Evolutionary conservation across 2,113 vertebrate species (phyloP).

Genomic region (Chitala chitala): DNA sequence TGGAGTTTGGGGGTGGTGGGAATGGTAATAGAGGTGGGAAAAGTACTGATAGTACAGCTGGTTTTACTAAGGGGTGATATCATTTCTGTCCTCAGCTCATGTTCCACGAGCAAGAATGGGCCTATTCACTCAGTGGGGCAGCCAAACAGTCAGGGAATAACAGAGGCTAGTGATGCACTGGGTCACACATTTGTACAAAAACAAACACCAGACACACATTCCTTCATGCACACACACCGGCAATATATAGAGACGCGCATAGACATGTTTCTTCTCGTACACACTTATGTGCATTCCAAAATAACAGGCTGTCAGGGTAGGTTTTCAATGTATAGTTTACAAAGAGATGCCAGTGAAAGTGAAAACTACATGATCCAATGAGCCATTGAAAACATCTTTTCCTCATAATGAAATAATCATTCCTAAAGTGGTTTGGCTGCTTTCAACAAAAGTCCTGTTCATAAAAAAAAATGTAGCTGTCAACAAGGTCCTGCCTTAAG

Average conservation of each 20-base stretch:
- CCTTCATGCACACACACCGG: constrained; percentile 27
- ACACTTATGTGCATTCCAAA: too few species aligned
- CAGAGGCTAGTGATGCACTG: neutral
- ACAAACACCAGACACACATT: constrained; percentile 13
- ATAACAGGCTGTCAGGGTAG: too few species aligned
- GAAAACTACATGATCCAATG: too few species aligned
- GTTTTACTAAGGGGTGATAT: constrained; percentile 65
- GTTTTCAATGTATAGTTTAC: too few species aligned
- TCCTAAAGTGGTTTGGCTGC: too few species aligned
- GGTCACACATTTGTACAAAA: constrained; percentile 18
- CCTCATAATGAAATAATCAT: too few species aligned
- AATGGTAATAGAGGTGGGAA: constrained; percentile 35
- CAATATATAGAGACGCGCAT: constrained; percentile 21
- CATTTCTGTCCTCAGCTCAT: constrained; percentile 60
- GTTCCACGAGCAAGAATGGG: constrained; percentile 58
- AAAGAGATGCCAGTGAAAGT: too few species aligned
- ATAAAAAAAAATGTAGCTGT: too few species aligned
- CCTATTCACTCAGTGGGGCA: constrained; percentile 43
- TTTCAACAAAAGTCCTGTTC: too few species aligned
- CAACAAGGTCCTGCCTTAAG: too few species aligned
- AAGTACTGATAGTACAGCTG: constrained; percentile 48
- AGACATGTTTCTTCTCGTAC: constrained; percentile 21
- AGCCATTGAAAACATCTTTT: too few species aligned
- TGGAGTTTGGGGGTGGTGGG: constrained; percentile 31
- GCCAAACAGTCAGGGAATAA: constrained; percentile 31